These are phyloP conservation scores for Agriopis aurantiaria DNA, from an alignment of 2,888 invertebrate genomes.

Conservation along the genomic window DNA sequence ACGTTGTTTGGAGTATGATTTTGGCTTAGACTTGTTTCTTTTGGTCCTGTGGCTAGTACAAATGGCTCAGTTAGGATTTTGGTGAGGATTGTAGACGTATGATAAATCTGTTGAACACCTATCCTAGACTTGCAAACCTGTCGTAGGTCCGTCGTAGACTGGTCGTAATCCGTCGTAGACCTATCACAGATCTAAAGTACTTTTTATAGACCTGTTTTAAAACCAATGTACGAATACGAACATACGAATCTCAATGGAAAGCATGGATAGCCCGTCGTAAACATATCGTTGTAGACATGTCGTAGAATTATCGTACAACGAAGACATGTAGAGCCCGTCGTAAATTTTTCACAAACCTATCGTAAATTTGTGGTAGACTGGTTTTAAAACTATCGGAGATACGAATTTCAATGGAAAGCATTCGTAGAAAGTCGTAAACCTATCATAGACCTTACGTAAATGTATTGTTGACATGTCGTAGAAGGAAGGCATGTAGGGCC, in stretches of 20 bases:
- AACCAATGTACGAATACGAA: too few species aligned
- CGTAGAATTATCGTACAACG: too few species aligned
- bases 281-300: neutral
- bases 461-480: too few species aligned
- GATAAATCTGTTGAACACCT: neutral
- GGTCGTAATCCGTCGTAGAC: neutral
- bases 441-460: too few species aligned
- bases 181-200: neutral
- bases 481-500: too few species aligned
- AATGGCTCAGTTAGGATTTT: neutral
- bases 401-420: too few species aligned
- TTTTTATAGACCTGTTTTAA: neutral
- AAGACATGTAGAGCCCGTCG: too few species aligned
- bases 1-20: slow-evolving; percentile 15
- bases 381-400: too few species aligned
- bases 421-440: neutral
- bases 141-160: neutral
- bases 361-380: too few species aligned
- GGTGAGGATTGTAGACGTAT: too few species aligned
- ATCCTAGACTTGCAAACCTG: neutral
- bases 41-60: neutral
- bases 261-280: neutral
- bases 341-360: too few species aligned
- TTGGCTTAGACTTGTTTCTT: slow-evolving; percentile 3
- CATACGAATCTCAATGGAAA: neutral